These are phyloP conservation scores for Chrysodeixis includens DNA, from an alignment of 2,888 invertebrate genomes.

Conservation along the genomic window DNA sequence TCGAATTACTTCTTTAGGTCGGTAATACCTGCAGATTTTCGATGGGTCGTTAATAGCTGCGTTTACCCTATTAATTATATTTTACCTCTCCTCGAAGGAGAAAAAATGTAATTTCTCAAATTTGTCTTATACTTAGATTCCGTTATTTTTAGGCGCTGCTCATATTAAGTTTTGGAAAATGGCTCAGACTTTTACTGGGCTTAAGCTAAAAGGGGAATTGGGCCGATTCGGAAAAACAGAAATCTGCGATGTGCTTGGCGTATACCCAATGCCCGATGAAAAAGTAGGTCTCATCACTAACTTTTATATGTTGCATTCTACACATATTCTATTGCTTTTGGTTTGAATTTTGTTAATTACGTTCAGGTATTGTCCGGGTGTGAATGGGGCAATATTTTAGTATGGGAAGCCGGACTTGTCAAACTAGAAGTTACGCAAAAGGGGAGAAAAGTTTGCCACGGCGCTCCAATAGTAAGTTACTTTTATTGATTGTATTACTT, in stretches of 20 bases:
- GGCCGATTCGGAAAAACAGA: conserved; percentile 98
- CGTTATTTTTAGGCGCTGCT: conserved; percentile 87
- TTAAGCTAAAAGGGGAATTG: conserved; percentile 96
- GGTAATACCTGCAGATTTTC: too few relatives aligned
- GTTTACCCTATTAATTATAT: too few relatives aligned
- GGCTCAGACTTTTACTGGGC: conserved; percentile 96
- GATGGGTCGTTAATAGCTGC: too few relatives aligned
- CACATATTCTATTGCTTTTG: neutral
- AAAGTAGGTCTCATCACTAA: conserved; percentile 89
- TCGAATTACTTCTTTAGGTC: too few relatives aligned
- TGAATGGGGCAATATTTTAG: conserved; percentile 96
- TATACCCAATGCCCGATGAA: conserved; percentile 96
- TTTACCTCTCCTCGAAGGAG: too few relatives aligned
- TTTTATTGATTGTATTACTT: too few relatives aligned
- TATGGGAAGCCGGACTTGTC: conserved; percentile 97
- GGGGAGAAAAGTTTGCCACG: conserved; percentile 93
- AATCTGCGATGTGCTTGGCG: conserved; percentile 95
- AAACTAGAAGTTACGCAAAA: conserved; percentile 94
- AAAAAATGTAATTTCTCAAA: too few relatives aligned
- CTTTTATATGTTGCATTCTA: neutral
- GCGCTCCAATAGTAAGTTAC: conserved; percentile 90
- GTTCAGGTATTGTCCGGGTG: conserved; percentile 95
- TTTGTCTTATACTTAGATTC: too few relatives aligned
- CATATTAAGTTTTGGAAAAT: conserved; percentile 98
- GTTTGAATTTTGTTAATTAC: conserved; percentile 15